Base-by-base conservation (phyloP, 1,140 invertebrate genomes). In the Drosophila ercepeae region DNA sequence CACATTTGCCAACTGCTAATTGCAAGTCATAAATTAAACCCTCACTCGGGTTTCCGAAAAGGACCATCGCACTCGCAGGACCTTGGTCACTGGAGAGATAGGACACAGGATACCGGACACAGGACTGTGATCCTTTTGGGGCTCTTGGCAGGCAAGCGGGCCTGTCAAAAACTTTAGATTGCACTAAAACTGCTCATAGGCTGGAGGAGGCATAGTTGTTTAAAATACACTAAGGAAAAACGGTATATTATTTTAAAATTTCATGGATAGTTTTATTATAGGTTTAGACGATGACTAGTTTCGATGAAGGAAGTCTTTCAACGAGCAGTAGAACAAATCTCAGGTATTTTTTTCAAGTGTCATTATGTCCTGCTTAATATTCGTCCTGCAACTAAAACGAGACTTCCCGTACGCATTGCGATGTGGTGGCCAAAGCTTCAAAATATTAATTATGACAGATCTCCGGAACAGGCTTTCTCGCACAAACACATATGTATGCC, bases 391-490 rank as follows among this genome's bases (percentile, higher is more conserved):
- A 52, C 64, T 58, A 72, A 50, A 39, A 19, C 48, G 29, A 52
- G 57, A 60, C 76, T 79, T 42, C 44, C 27, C 25, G 70, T 59
- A 75, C 45, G 58, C 77, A 74, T 68, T 45, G 60, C 69, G 68
- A 57, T 60, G 54, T 69, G 52, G 52, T 77, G 71, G 68, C 75
- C 78, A 68, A 76, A 81, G 79, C 81, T 76, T 57, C 74, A 75
- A 84, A 84, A 86, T 84, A 84, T 86, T 84, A 84, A 84, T 84
- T 84, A 86, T 86, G 81, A 86, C 79, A 86, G 79, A 64, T 72
- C 57, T 63, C 36, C 45, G 50, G 46, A 45, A 51, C 36, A 46
- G 36, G 29, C 58, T 6, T 29, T 32, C 44, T 21, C 59, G 48
- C n/a, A 71, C 70, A 55, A 32, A 53, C 57, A 61, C 49, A 70